Evolutionary conservation across 2,797 vertebrate species (phyloP).

Genomic region (Fratercula arctica): DNA sequence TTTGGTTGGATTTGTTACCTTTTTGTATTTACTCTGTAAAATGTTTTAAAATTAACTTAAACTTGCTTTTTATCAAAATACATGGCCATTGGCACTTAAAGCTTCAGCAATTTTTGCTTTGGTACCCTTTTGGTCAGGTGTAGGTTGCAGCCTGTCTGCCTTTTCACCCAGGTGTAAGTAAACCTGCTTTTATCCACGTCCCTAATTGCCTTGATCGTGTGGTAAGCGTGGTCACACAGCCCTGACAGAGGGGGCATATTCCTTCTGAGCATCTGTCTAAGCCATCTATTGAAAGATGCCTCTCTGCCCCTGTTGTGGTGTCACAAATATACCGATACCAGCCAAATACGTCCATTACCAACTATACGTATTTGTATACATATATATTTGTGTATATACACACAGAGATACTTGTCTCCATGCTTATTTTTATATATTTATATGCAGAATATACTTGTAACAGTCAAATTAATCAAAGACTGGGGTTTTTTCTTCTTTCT

Average conservation of each 20-base stretch:
- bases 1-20: neutral
- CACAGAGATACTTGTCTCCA: neutral
- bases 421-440: neutral
- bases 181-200: neutral
- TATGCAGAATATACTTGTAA: neutral
- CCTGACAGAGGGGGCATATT: too few species aligned
- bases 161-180: neutral
- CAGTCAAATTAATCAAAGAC: neutral
- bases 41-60: neutral
- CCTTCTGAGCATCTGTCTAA: neutral
- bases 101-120: neutral
- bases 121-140: neutral
- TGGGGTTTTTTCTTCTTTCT: neutral
- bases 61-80: neutral
- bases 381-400: neutral
- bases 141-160: neutral
- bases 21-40: neutral
- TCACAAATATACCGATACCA: neutral
- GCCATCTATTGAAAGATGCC: neutral
- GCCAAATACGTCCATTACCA: neutral
- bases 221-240: neutral
- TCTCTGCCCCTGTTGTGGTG: neutral
- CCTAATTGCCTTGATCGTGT: neutral
- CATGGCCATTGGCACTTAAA: neutral
- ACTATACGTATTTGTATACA: neutral